Percentiles rank a stretch among this genome's conserved stretches.
These are phyloP conservation scores for Periophthalmus magnuspinnatus DNA, from an alignment of 2,797 vertebrate species.

Conservation along the genomic window DNA sequence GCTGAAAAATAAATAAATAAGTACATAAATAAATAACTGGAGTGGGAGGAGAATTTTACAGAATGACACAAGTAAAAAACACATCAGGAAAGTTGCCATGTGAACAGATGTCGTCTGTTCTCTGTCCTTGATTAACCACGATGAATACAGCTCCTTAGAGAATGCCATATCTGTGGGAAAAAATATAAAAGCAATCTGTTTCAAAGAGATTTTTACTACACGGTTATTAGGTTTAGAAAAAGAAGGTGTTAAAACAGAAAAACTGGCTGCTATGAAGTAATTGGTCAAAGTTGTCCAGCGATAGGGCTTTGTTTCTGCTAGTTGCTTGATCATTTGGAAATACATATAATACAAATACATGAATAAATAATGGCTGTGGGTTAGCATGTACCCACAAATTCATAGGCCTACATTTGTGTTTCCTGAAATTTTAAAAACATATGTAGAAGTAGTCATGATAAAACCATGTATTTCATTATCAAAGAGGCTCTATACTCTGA, in stretches of 20 bases:
- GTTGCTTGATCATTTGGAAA: background rate
- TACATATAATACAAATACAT: background rate
- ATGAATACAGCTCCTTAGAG: conserved; percentile 56
- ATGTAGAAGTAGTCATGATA: too few relatives aligned
- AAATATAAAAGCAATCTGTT: conserved; percentile 64
- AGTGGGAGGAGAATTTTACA: conserved; percentile 43
- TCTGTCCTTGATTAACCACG: conserved; percentile 67
- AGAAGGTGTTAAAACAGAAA: conserved; percentile 29
- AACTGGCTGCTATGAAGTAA: conserved; percentile 21
- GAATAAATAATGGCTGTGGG: background rate
- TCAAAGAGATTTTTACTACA: conserved; percentile 47
- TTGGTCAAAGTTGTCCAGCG: conserved; percentile 5
- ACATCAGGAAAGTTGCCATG: conserved; percentile 57
- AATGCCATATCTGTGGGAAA: conserved; percentile 44
- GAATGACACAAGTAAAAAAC: conserved; percentile 54
- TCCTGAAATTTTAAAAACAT: background rate
- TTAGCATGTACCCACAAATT: too few relatives aligned
- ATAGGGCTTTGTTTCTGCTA: background rate
- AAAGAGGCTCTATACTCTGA: too few relatives aligned
- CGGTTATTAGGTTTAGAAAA: conserved; percentile 31
- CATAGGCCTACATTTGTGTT: background rate
- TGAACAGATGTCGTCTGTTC: conserved; percentile 69
- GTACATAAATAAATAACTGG: conserved; percentile 19
- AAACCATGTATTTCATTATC: too few relatives aligned
- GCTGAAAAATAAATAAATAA: conserved; percentile 20